These are phyloP conservation scores for zebrafish (Danio rerio) DNA, from an alignment of 2,113 vertebrate genomes.

Conservation along the genomic window DNA sequence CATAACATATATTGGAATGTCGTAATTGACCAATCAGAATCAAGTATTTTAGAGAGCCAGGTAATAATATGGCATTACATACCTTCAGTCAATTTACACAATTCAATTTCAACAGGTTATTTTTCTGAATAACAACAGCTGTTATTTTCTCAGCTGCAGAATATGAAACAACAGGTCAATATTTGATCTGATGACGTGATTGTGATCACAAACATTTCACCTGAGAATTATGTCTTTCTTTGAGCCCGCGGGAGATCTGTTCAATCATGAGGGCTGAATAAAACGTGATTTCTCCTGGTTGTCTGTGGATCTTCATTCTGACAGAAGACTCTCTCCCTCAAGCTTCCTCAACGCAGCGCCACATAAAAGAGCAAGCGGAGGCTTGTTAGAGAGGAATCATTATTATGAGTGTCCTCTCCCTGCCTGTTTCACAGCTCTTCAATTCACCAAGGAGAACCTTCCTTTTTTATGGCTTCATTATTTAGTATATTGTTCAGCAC, in stretches of 20 bases:
- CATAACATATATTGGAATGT: too few species aligned
- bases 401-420: slow-evolving; percentile 13
- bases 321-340: slow-evolving; percentile 15
- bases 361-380: slow-evolving; percentile 31
- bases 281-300: neutral
- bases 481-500: neutral
- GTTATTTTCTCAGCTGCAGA: neutral
- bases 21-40: too few species aligned
- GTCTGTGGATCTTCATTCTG: slow-evolving; percentile 14
- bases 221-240: neutral
- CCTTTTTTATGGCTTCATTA: neutral
- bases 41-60: too few species aligned
- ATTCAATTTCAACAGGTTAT: too few species aligned
- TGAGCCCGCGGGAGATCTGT: slow-evolving; percentile 24
- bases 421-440: slow-evolving; percentile 12
- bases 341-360: slow-evolving; percentile 13
- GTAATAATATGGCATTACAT: too few species aligned
- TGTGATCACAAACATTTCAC: neutral
- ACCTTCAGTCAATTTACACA: too few species aligned
- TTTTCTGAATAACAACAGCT: neutral
- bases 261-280: slow-evolving; percentile 26
- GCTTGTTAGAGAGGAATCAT: slow-evolving; percentile 43
- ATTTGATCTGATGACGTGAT: neutral
- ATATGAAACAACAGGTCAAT: neutral
- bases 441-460: slow-evolving; percentile 14